Evolutionary conservation across 1,140 invertebrate genomes (phyloP), one percentile per base, ranked within the genome.

Genomic region (Augochlora pura): DNA sequence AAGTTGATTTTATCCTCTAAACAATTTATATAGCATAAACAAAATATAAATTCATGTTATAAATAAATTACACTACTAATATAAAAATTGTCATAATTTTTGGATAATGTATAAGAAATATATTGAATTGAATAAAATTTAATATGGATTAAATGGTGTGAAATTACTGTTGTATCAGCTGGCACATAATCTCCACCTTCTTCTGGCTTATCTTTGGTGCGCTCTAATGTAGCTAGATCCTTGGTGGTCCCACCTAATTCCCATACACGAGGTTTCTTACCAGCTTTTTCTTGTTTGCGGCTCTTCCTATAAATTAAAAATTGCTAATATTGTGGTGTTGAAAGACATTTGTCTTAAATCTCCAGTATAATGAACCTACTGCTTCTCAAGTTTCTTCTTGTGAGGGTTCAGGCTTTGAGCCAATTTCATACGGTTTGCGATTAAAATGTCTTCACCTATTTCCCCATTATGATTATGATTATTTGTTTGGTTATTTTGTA

Each of bases 251-350:
- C 98, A 70, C 96, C 95, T 38, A 97, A 91, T 81, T 98, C 98
- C 98, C 98, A 99, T 18, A 97, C 95, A 59, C 98, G 94, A 0
- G 96, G 97, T 89, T 97, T 96, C 90, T 99, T 99, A 1, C 96
- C 96, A 83, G 96, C 95, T 90, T 96, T 97, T 60, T 96, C 95
- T 23, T 93, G 89, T 78, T 94, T 94, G 23, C 95, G 95, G 91
- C 95, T 96, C 91, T 97, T 96, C 27, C 94, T 95, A 70, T 12
- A 78, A 74, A 8, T 63, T 27, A 42, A 14, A n/a, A 46, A 60
- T 77, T 52, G 57, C 14, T 52, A 59, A 0, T 16, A 46, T 2
- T 39, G 46, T 27, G n/a, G 7, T 5, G 23, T 73, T 57, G 12
- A 27, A 57, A 59, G 8, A 4, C 32, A 54, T n/a, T 78, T 49